Base-by-base conservation (phyloP, 2,797 vertebrate species). In the Sebastes taczanowskii region DNA sequence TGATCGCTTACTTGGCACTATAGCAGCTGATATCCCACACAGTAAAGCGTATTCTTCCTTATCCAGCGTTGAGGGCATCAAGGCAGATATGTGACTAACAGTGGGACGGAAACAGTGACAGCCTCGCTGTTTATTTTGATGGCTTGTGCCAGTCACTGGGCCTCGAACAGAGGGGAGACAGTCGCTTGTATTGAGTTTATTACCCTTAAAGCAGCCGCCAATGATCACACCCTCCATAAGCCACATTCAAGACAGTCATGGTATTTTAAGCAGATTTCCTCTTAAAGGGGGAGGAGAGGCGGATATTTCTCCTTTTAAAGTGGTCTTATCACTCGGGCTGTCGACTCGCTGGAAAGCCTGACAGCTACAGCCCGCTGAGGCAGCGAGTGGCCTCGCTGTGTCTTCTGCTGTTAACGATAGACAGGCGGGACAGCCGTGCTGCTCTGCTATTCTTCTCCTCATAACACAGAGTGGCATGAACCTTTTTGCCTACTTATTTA, bases 261-360 rank as follows among this genome's bases (percentile, higher is more conserved):
- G 89, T 94, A 91, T 90, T 93, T 93, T 81, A 42, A 90, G 90
- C 85, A 95, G 91, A 94, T 94, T 95, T 89, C 81, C 89, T 92
- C 88, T 87, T 86, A 88, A 92, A 93, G 85, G 88, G 81, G 81
- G 84, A 88, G 86, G 84, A 88, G 83, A 86, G 83, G 81, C 63
- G 62, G 86, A 89, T 83, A 85, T 91, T 93, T 94, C 82, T 88
- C 86, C 83, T 77, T 70, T 92, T 93, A 83, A 74, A 94, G 88
- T 92, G 90, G 87, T 59, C 80, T 92, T 90, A 89, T 87, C 80
- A 71, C 62, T 53, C 42, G 22, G 74, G 81, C 92, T 88, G 81
- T 91, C 76, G 68, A 78, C 86, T 89, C 83, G 80, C 20, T 65
- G 84, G 88, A 91, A 81, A 86, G 83, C 80, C 89, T 89, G 86